Conservation (phyloP, 2,888 invertebrate genomes). For the Tiliacea citrago region DNA sequence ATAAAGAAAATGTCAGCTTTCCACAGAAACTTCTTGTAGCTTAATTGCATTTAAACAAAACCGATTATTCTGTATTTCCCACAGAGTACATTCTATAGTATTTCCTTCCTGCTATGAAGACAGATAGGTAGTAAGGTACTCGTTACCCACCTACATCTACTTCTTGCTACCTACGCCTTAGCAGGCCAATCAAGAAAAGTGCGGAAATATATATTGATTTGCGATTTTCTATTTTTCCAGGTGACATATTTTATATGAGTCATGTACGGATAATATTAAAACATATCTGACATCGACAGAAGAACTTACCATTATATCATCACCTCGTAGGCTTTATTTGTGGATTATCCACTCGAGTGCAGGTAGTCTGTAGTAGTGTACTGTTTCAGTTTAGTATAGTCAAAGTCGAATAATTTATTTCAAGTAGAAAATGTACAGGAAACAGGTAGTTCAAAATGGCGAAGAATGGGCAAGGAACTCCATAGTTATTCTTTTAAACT, state of each 20-base stretch:
- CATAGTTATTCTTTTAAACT: no score
- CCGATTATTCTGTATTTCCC: not conserved
- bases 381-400: no score
- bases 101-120: constrained; percentile 6
- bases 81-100: no score
- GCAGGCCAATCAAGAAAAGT: not conserved
- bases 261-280: not conserved
- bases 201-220: not conserved
- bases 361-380: no score
- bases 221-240: not conserved
- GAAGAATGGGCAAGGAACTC: no score
- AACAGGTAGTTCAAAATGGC: no score
- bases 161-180: not conserved
- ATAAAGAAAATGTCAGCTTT: not conserved
- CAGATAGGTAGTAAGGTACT: not conserved
- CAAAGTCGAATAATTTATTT: no score
- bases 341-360: no score
- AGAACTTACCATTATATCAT: no score
- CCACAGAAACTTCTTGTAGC: not conserved
- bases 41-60: not conserved
- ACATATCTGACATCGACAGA: not conserved
- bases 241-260: not conserved
- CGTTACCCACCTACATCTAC: not conserved
- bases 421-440: no score
- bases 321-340: no score